Base-by-base conservation (phyloP, 1,140 invertebrate species). In the Lordiphosa clarofinis region DNA sequence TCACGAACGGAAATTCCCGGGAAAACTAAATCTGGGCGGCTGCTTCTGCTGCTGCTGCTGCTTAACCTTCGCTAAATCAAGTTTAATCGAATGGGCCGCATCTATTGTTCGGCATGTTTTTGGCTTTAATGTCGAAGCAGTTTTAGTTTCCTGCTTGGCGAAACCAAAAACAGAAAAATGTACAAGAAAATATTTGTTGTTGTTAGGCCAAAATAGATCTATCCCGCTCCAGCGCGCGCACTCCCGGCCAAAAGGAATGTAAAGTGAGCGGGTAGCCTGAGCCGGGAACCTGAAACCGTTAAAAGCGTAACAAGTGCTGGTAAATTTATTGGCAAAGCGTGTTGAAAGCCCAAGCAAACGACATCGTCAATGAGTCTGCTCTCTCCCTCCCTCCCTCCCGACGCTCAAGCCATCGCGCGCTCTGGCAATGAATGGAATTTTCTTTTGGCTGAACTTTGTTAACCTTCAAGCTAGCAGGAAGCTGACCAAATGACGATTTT, bases 201-300 rank as follows among this genome's bases (percentile, higher is more conserved):
- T 81, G 76, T 82, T 82, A 36, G 46, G 78, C 76, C 84, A 84
- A 82, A 82, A 82, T 82, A 84, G 78, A 82, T 82, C 78, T 82
- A 52, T 44, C 56, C 65, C 55, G 39, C 15, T 37, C n/a, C 49
- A 46, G 28, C 44, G 19, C 28, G 42, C 31, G 15, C 15, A 13
- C 49, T 28, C 24, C 24, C 8, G 73, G 72, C 73, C 78, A 82
- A 68, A 64, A 73, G 76, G 76, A 82, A 82, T 84, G 76, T 72
- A 82, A 57, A 70, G 75, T 81, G 67, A 81, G 75, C 74, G 75
- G 75, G 46, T 47, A 48, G 55, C 63, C 62, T 57, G 63, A 49
- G 44, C 43, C 43, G 21, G 52, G 54, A 55, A 40, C 52, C 53
- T 31, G 28, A 56, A 56, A 84, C 78, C 78, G 78, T 82, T 78